Percentiles rank a stretch among this genome's conserved stretches.
phyloP scores from a whole-genome alignment of 1,140 invertebrate genomes.

The Temnothorax nylanderi region DNA sequence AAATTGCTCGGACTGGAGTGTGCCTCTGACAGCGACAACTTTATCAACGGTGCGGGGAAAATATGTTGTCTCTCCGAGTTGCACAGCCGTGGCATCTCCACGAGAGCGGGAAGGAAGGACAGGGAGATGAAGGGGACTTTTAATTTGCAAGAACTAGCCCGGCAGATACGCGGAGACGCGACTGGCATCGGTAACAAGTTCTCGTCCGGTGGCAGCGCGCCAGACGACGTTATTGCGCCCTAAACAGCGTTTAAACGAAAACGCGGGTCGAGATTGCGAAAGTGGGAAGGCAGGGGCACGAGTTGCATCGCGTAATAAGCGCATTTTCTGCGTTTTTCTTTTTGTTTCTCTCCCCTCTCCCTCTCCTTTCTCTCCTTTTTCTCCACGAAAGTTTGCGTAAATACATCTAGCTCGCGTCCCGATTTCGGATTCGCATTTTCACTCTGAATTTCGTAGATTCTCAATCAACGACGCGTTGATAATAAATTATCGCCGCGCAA shows the following conservation, averaged over 20 bases:
- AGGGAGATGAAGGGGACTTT: constrained; percentile 49
- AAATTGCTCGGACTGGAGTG: constrained; percentile 37
- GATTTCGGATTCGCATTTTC: neutral
- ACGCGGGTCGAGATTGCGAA: constrained; percentile 30
- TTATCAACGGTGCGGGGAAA: constrained; percentile 38
- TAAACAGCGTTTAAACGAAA: constrained; percentile 57
- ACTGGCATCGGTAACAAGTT: constrained; percentile 63
- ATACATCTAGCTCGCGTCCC: neutral
- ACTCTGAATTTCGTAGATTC: neutral
- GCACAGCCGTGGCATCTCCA: neutral
- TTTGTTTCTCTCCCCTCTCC: neutral
- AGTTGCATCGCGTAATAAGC: constrained; percentile 20
- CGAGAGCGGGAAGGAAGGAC: neutral
- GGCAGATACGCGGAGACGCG: constrained; percentile 64
- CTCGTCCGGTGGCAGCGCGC: constrained; percentile 64
- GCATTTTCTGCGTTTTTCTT: neutral
- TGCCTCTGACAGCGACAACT: constrained; percentile 46
- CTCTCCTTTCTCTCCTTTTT: no score
- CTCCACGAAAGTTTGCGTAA: neutral
- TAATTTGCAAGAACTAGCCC: constrained; percentile 63
- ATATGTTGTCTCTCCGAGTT: constrained; percentile 34
- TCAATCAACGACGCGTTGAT: neutral
- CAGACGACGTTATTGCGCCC: constrained; percentile 60
- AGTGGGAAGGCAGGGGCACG: neutral
- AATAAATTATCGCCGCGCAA: neutral